These are phyloP conservation scores for Phalacrocorax aristotelis DNA, from an alignment of 2,113 vertebrate genomes.

Conservation along the genomic window DNA sequence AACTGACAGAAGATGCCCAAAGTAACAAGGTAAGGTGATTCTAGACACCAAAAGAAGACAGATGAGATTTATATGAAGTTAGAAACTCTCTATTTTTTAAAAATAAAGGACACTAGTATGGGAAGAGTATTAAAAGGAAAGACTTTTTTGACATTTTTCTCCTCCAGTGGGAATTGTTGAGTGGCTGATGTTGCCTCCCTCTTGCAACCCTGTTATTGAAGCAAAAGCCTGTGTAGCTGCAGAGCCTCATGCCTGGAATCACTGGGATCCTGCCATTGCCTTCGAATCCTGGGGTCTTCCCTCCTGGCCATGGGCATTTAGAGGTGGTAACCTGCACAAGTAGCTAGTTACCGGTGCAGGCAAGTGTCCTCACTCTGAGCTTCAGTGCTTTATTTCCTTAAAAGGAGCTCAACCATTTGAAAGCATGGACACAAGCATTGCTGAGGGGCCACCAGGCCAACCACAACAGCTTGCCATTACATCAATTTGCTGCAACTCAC, in stretches of 20 bases:
- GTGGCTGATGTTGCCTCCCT: neutral
- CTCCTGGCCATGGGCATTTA: neutral
- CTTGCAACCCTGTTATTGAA: neutral
- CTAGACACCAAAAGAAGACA: neutral
- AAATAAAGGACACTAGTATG: neutral
- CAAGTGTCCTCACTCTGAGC: neutral
- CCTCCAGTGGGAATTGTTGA: neutral
- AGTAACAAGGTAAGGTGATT: neutral
- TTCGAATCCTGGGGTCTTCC: neutral
- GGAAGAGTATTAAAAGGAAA: neutral
- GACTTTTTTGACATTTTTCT: neutral
- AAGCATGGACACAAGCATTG: neutral
- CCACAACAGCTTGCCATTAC: slow-evolving; percentile 37
- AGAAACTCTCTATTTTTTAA: neutral
- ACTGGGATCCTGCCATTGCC: neutral
- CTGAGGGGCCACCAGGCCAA: neutral
- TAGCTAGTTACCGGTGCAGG: neutral
- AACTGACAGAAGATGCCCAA: neutral
- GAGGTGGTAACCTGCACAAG: neutral
- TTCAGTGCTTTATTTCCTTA: slow-evolving; percentile 1
- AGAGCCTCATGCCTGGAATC: neutral
- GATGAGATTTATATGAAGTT: neutral
- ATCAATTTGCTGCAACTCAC: slow-evolving; percentile 23
- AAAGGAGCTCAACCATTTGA: slow-evolving; percentile 17
- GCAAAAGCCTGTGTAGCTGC: neutral